Base-by-base conservation (phyloP, 1,140 invertebrate species). In the Matsumurasca onukii region DNA sequence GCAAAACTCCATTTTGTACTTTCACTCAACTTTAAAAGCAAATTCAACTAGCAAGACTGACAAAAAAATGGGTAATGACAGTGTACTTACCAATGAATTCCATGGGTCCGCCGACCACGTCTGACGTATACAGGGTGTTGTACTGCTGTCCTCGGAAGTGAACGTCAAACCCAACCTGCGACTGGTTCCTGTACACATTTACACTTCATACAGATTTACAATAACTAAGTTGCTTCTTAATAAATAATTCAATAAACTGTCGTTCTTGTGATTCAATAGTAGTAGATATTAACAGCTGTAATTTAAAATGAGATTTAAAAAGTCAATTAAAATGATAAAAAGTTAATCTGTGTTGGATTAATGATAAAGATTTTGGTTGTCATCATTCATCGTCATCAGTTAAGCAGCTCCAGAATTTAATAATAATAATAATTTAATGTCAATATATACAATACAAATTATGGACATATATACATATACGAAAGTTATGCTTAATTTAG, bases 41-140 rank as follows among this genome's bases (percentile, higher is more conserved):
- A 31, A 63, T 63, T 27, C 3, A 31, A 31, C 61, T n/a, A n/a
- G n/a, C n/a, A n/a, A n/a, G n/a, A n/a, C n/a, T n/a, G n/a, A n/a
- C n/a, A n/a, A n/a, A n/a, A n/a, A n/a, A n/a, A n/a, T n/a, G n/a
- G n/a, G n/a, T n/a, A n/a, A n/a, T n/a, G n/a, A n/a, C n/a, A n/a
- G n/a, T n/a, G 31, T 9, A 31, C 67, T 57, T 72, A 76, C 76
- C 76, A 13, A 75, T 51, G 29, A 77, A 68, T 29, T 77, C 76
- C 1, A 77, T 69, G 71, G 70, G 73, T 12, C 74, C 73, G 48
- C 72, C 72, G 0, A 73, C 66, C 29, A 77, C 68, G 27, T 76
- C 75, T 0, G 72, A 71, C 48, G 67, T 68, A 52, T 76, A 77
- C 3, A 71, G 72, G n/a, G 73, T 72, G 22, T 70, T 70, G 1